Evolutionary conservation across 2,888 invertebrate genomes (phyloP), one percentile per base, ranked within the genome.

Genomic region (Cheilosia pagana): DNA sequence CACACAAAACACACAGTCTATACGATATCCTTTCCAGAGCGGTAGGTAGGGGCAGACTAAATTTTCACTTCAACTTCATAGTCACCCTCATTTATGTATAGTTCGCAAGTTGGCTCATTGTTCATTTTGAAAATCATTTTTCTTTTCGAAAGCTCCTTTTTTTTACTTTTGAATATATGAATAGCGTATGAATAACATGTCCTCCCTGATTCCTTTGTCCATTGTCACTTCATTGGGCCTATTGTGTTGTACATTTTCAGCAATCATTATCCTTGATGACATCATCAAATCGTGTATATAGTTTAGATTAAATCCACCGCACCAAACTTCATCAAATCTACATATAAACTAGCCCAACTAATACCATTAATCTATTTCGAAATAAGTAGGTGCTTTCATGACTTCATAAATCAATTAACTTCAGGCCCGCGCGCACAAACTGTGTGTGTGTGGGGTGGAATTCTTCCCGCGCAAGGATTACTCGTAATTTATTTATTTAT

Each of bases 391-490:
- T 72, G 72, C 79, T 86, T 86, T 86, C 81, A 81, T 62, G 76
- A 86, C 81, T 81, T 72, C 72, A 86, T 86, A 86, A 86, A 81
- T 86, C 86, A 86, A 86, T 74, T 81, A 71, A 59, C 52, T 70
- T 48, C 25, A 60, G 28, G 60, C 48, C 23, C 48, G 50, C n/a
- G 8, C n/a, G 23, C 48, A 19, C 8, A 19, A 3, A 10, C 21
- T 2, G n/a, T 41, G 50, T 55, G 77, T 39, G 55, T 39, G 48
- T 41, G 12, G 62, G 16, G 45, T 45, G 21, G 12, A 23, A 60
- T 55, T 21, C 63, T n/a, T 25, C 12, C 71, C 57, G 35, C 41
- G 19, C 41, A 52, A 71, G 81, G 65, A 74, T 67, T 67, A 52
- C 52, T 72, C 16, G 16, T 19, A 82, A 63, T 77, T 72, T 65